Evolutionary conservation across 2,888 invertebrate species (phyloP).

Genomic region (Cheilosia urbana): DNA sequence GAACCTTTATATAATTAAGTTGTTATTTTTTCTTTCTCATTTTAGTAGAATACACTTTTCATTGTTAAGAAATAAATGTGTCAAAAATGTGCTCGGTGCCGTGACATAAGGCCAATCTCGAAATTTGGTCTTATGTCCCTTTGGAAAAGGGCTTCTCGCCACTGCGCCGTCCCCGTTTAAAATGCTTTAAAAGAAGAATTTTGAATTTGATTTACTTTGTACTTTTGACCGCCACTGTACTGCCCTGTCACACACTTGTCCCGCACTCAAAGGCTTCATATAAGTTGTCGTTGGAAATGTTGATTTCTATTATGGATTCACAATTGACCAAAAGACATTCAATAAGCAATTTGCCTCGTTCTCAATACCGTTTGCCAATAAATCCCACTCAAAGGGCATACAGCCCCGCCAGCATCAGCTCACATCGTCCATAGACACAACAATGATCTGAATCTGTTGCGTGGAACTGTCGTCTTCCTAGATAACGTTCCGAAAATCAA

Average conservation of each 20-base stretch:
- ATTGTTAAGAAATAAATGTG: too few species aligned
- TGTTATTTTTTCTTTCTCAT: too few species aligned
- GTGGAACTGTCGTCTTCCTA: conserved; percentile 38
- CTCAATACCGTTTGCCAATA: conserved; percentile 36
- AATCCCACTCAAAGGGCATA: conserved; percentile 41
- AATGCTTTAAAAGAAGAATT: too few species aligned
- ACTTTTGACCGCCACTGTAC: conserved; percentile 3
- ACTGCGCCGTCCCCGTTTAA: too few species aligned
- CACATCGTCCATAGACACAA: conserved; percentile 2
- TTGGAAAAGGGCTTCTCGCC: too few species aligned
- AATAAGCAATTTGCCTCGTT: conserved; percentile 60
- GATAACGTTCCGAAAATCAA: conserved; percentile 64
- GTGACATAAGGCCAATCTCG: too few species aligned
- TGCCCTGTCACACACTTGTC: neutral
- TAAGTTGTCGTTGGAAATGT: neutral
- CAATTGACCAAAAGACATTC: conserved; percentile 63
- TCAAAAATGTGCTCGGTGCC: too few species aligned
- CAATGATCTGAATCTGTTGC: conserved; percentile 58
- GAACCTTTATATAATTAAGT: too few species aligned
- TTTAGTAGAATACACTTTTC: too few species aligned
- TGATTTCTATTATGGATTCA: conserved; percentile 48
- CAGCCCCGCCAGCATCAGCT: neutral
- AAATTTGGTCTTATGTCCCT: too few species aligned
- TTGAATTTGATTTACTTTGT: neutral
- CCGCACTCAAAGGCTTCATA: neutral